Evolutionary conservation across 2,888 invertebrate species (phyloP), one percentile per base, ranked within the genome.

Genomic region (Volucella inflata): DNA sequence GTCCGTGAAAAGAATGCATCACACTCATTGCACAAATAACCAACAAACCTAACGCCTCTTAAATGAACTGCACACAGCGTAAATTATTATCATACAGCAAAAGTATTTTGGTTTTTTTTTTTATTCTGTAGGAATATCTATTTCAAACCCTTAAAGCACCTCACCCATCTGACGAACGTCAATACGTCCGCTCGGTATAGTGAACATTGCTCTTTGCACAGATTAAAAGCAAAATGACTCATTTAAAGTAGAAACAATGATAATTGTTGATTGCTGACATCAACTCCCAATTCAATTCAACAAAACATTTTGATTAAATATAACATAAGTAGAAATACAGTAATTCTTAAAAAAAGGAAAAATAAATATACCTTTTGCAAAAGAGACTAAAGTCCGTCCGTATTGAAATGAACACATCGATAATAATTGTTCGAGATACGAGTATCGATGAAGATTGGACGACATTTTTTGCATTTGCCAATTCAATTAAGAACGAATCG

Each of bases 191-290:
- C 30, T 21, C 17, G 2, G 16, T 1, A 4, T 2, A 59, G 2
- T 48, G 44, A 68, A 55, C 44, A 46, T 57, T 60, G 50, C 50
- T 42, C 59, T 71, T 60, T 40, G 57, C 17, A 38, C 2, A 65
- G 65, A 65, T 62, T 36, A 72, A 72, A 21, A 50, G 2, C 71
- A 40, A 59, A 57, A 67, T 80, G 80, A 75, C 6, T 80, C 74
- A 80, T 53, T 51, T 30, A 46, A 36, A 36, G 57, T 14, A 8
- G 8, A 48, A 51, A 65, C 50, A 65, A 65, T 48, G 64, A 46
- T 36, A 48, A 64, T 48, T 14, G 17, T 11, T 65, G 42, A 67
- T 40, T 53, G 53, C 59, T 51, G 36, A 50, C 55, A 75, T 40
- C 50, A 67, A 30, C 17, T 8, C 36, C 36, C n/a, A n/a, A 30